These are phyloP conservation scores for Xylocopa sonorina DNA, from an alignment of 1,140 invertebrate genomes.

Conservation along the genomic window DNA sequence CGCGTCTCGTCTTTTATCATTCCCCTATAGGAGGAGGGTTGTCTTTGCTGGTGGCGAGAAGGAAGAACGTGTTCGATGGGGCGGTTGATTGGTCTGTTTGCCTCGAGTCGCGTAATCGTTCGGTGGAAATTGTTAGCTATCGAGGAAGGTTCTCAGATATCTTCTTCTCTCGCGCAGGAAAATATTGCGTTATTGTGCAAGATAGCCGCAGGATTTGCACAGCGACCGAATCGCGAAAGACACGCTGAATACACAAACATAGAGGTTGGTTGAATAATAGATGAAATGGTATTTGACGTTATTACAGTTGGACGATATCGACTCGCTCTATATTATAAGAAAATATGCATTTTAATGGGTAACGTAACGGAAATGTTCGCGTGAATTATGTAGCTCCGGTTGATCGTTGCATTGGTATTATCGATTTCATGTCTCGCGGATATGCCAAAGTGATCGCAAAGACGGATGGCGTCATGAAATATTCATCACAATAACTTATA, in stretches of 20 bases:
- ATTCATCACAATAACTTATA: conserved; percentile 9
- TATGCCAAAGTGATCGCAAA: conserved; percentile 7
- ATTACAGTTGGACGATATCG: background rate
- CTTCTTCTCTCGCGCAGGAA: background rate
- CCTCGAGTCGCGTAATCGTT: conserved; percentile 54
- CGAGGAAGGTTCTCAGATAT: conserved; percentile 15
- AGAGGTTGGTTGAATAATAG: background rate
- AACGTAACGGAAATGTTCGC: background rate
- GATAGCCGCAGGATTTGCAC: too few relatives aligned
- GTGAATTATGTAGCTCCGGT: background rate
- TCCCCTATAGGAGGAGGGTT: too few relatives aligned
- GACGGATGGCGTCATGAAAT: conserved; percentile 13
- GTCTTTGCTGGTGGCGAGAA: background rate
- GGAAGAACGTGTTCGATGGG: conserved; percentile 12
- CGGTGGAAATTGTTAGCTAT: too few relatives aligned
- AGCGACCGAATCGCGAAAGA: too few relatives aligned
- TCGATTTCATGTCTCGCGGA: conserved; percentile 8
- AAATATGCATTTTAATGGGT: background rate
- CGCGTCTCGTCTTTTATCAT: conserved; percentile 21
- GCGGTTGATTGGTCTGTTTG: conserved; percentile 48
- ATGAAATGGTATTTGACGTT: background rate
- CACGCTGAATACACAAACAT: too few relatives aligned
- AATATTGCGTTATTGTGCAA: background rate
- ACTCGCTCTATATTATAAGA: background rate
- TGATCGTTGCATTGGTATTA: background rate